Evolutionary conservation across 92 coral and sea anemone species (phyloP), one percentile per base, ranked within the genome.

Genomic region (Zoanthus sansibaricus): DNA sequence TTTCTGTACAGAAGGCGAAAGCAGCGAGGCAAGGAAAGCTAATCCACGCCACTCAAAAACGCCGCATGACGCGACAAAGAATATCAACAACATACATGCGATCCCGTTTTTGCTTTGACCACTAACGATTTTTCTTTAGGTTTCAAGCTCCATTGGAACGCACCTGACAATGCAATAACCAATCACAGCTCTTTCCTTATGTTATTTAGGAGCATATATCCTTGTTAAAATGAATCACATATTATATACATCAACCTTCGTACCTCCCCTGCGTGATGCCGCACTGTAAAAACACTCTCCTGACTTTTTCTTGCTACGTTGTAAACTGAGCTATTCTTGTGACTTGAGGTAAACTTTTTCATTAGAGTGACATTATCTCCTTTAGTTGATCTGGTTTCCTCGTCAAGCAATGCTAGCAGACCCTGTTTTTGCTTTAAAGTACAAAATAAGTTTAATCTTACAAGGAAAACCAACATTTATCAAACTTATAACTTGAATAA

Each of bases 241-340:
- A 25, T 25, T 25, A 25, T 25, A 25, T 37, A 37, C 42, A 31
- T 32, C 67, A 64, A 46, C 7, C 15, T 42, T 3, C 84, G 10
- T 47, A 79, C 85, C 85, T 70, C 37, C 45, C 85, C 85, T 11
- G 73, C 85, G 66, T 80, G 64, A 72, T 80, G 85, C 13, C 64
- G 85, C 13, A 80, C 85, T n/a, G 74, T 64, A 47, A 80, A 80
- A 10, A 42, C 17, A 18, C 54, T 66, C 42, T 25, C 58, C 13
- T 66, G 75, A 14, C 74, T 51, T 12, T 25, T 45, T 16, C 48
- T 80, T 0, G 55, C 45, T 62, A 73, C 84, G 7, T 49, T 72
- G 44, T 92, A 94, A 52, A 77, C 74, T 9, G 92, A 82, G 62
- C 87, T 88, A 58, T 92, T 92, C 33, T 90, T 88, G 62, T 92